Evolutionary conservation across 2,797 vertebrate species (phyloP).

Genomic region (Prunella strophiata): DNA sequence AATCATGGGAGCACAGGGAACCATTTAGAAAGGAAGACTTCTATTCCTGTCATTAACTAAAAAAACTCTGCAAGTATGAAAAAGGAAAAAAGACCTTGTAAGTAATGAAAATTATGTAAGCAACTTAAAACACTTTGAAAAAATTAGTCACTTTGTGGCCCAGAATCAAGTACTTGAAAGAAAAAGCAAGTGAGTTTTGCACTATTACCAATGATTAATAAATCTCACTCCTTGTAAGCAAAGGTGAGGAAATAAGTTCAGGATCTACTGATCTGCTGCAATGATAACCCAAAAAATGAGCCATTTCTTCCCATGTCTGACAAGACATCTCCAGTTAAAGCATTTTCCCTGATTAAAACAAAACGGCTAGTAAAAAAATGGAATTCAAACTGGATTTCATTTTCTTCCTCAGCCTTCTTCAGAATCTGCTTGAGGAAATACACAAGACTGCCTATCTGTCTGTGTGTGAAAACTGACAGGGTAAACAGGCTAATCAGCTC

Average conservation of each 20-base stretch:
- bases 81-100: neutral
- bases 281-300: neutral
- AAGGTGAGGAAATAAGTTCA: neutral
- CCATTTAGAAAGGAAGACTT: neutral
- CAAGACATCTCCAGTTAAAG: neutral
- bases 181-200: neutral
- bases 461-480: neutral
- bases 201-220: neutral
- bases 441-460: neutral
- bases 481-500: slow-evolving; percentile 46
- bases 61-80: neutral
- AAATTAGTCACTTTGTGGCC: neutral
- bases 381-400: neutral
- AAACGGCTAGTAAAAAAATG: neutral
- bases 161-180: neutral
- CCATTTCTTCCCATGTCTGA: neutral
- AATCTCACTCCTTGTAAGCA: neutral
- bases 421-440: neutral
- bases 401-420: neutral
- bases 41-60: neutral
- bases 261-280: neutral
- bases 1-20: neutral
- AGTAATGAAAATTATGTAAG: neutral
- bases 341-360: neutral
- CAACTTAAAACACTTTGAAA: neutral